phyloP scores from a whole-genome alignment of 2,113 vertebrate genomes.

The Chloropsis cyanopogon region DNA sequence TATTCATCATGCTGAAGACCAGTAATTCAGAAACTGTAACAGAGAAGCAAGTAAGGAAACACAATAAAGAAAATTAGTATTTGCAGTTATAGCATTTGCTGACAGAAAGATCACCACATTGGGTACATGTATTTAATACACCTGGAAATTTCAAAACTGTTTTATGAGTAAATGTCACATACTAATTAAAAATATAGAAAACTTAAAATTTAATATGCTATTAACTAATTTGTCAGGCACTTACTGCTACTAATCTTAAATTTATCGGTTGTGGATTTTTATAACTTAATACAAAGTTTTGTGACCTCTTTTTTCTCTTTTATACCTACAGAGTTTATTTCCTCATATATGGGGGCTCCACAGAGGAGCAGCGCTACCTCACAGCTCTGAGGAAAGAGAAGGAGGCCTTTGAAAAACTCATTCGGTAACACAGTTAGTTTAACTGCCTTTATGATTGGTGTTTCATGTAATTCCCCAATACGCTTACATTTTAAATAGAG shows the following conservation, averaged over 20 bases:
- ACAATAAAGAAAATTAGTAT: not conserved
- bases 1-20: not conserved
- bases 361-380: slow-evolving; percentile 95
- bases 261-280: not conserved
- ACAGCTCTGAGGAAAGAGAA: slow-evolving; percentile 92
- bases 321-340: slow-evolving; percentile 87
- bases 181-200: not conserved
- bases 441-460: not conserved
- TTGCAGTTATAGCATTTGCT: not conserved
- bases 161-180: not conserved
- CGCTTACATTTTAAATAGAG: not conserved
- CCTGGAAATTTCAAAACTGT: not conserved
- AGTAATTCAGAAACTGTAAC: not conserved
- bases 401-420: slow-evolving; percentile 95
- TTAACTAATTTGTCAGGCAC: not conserved
- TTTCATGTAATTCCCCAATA: not conserved
- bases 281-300: not conserved
- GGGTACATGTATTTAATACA: not conserved
- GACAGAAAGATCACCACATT: not conserved
- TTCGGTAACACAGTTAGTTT: slow-evolving; percentile 76
- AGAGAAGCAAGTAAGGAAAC: not conserved
- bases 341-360: slow-evolving; percentile 94
- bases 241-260: not conserved
- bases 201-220: not conserved
- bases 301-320: not conserved